Base-by-base conservation (phyloP, 2,888 invertebrate genomes). In the Apodemia hepburni region DNA sequence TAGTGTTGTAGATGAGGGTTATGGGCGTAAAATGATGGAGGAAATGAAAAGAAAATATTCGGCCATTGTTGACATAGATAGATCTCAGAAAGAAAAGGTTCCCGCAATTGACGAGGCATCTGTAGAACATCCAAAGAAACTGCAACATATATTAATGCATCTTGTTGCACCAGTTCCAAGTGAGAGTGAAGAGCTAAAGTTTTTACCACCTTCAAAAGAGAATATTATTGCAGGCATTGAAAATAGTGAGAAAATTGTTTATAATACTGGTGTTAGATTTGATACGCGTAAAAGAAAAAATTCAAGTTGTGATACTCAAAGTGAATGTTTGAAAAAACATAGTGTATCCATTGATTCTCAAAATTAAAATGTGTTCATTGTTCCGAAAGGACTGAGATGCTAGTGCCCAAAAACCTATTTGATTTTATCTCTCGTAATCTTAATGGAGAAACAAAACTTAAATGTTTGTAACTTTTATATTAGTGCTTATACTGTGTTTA, bases 31-130 rank as follows among this genome's bases (percentile, higher is more conserved):
- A 65, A 93, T 95, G 75, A 94, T 96, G 69, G 93, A 93, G 60
- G 95, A 97, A 71, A 97, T 97, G 97, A 97, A 96, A 78, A 92
- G 92, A 66, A 94, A 95, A 78, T 97, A 94, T 86, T 95, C 96
- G 9, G 95, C 96, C 1, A 93, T 95, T 65, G 92, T 94, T 15
- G 92, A 93, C 71, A 85, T 90, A 57, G 87, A 90, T 62, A 91
- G 90, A 67, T 84, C 89, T 59, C 77, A 79, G 42, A 73, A 66
- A 63, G 82, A 83, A 15, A 73, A 70, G 58, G 64, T 71, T 17
- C 59, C 72, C 17, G 65, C 76, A 15, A 61, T 77, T 61, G 87
- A 89, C 73, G 88, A 89, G 51, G 78, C 79, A 9, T 92, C 92
- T 1, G 94, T 95, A 0, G 96, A 96, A 75, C 95, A 96, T 84